Evolutionary conservation across 2,797 vertebrate genomes (phyloP).

Genomic region (Hypotaenidia okinawae): DNA sequence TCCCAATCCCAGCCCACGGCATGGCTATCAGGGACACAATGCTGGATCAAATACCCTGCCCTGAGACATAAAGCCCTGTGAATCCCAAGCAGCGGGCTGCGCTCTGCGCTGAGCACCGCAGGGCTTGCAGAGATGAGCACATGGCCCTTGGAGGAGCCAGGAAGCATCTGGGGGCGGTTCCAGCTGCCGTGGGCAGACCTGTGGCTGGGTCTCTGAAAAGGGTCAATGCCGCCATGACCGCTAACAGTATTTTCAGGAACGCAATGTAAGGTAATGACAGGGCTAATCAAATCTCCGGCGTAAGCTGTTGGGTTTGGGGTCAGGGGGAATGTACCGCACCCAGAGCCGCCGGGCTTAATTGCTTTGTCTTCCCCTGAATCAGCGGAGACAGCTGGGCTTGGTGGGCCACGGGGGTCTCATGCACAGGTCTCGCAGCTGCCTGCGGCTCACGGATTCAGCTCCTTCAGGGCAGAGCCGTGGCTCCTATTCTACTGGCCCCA

Average conservation of each 20-base stretch:
- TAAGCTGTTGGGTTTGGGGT: neutral
- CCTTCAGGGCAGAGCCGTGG: neutral
- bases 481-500: neutral
- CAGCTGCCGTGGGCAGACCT: neutral
- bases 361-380: neutral
- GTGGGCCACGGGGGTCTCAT: neutral
- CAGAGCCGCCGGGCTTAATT: neutral
- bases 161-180: neutral
- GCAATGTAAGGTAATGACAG: neutral
- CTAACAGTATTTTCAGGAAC: neutral
- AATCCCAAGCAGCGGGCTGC: neutral
- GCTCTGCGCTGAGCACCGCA: accelerated
- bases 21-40: accelerated
- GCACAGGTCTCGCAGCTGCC: neutral
- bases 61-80: accelerated
- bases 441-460: neutral
- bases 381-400: neutral
- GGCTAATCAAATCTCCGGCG: neutral
- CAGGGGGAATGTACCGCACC: neutral
- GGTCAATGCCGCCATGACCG: neutral
- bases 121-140: neutral
- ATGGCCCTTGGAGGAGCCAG: accelerated
- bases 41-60: neutral
- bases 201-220: neutral
- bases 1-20: no score